Conservation (phyloP, 2,113 vertebrate genomes). For the Halcyon senegalensis region DNA sequence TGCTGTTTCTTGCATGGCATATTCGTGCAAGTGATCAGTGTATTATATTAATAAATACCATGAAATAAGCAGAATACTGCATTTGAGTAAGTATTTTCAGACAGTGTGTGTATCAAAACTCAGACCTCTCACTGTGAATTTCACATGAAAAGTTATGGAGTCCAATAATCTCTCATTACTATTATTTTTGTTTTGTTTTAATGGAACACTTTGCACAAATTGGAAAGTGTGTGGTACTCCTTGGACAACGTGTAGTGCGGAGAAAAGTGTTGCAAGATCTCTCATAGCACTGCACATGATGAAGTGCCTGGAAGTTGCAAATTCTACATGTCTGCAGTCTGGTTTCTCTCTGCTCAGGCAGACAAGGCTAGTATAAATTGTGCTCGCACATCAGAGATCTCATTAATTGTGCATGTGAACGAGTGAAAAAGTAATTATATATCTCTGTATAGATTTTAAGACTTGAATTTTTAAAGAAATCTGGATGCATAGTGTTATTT, state of each 20-base stretch:
- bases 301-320: background rate
- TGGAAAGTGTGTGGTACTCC: background rate
- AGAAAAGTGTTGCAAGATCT: background rate
- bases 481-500: background rate
- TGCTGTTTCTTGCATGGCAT: background rate
- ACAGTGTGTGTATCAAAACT: background rate
- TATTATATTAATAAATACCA: background rate
- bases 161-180: background rate
- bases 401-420: background rate
- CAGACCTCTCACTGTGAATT: background rate
- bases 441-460: background rate
- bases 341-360: background rate
- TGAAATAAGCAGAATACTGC: background rate
- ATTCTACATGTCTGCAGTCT: background rate
- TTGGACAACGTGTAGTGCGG: background rate
- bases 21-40: background rate
- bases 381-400: background rate
- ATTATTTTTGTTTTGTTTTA: background rate
- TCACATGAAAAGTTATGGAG: background rate
- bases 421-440: background rate
- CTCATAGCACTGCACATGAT: rapidly evolving
- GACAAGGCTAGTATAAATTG: background rate
- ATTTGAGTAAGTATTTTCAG: background rate
- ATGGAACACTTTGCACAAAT: background rate
- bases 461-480: background rate